phyloP scores from a whole-genome alignment of 2,888 invertebrate genomes.

The Standfussiana lucernea region DNA sequence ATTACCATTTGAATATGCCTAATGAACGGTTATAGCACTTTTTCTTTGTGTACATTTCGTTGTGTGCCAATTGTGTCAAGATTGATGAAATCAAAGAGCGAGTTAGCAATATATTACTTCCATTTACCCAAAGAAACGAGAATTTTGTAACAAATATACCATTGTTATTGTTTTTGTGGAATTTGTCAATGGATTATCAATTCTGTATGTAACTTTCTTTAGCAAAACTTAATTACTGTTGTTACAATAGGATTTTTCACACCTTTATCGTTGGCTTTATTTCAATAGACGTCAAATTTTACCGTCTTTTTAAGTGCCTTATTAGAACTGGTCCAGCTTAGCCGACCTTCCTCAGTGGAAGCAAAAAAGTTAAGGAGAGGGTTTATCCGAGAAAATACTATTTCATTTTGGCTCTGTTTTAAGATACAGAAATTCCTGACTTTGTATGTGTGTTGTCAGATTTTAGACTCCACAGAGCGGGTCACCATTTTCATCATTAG shows the following conservation, averaged over 20 bases:
- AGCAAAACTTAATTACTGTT: slow-evolving; percentile 27
- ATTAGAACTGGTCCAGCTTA: not conserved
- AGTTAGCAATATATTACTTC: slow-evolving; percentile 38
- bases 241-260: slow-evolving; percentile 25
- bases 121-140: slow-evolving; percentile 52
- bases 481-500: not conserved
- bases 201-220: slow-evolving; percentile 52
- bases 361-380: not conserved
- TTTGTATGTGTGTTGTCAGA: not conserved
- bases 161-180: slow-evolving; percentile 65
- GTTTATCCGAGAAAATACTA: not conserved
- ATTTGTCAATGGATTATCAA: slow-evolving; percentile 48
- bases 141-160: slow-evolving; percentile 61
- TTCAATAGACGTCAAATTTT: not conserved
- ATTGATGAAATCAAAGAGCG: slow-evolving; percentile 52
- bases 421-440: not conserved
- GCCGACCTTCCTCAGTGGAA: not conserved
- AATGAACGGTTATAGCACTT: not conserved
- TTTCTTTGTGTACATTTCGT: slow-evolving; percentile 26
- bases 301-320: not conserved
- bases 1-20: not conserved
- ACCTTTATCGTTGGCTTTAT: slow-evolving; percentile 14
- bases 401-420: not conserved
- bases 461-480: not conserved
- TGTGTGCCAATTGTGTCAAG: slow-evolving; percentile 55